Base-by-base conservation (phyloP, 2,888 invertebrate genomes). In the Heterodera filipjevi region DNA sequence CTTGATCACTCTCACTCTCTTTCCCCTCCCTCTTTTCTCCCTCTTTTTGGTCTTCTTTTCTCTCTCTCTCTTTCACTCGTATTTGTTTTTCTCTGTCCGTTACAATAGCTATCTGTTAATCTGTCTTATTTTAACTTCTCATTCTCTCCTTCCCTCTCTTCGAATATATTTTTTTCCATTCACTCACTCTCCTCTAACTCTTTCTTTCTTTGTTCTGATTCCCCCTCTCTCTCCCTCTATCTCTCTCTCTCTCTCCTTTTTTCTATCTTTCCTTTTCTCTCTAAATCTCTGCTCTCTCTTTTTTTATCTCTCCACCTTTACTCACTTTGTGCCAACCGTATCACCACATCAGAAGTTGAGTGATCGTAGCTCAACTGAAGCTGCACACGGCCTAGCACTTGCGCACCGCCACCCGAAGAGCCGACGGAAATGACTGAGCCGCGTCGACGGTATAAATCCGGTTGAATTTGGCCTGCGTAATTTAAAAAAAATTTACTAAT, bases 391-490 rank as follows among this genome's bases (percentile, higher is more conserved):
- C 80, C 83, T 8, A 80, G 77, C 27, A 71, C 35, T 27, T 49
- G 44, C 30, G 73, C 66, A 75, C 71, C 77, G 33, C 49, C 53
- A 33, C 70, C 66, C 71, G 49, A 70, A 3, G 70, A 68, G 35
- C 71, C 66, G 32, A 39, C 74, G n/a, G 68, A 39, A 44, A 39
- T 66, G 64, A 85, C 72, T 46, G 81, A 82, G 10, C 83, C 83
- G 27, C 84, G 80, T 68, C 81, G 70, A 19, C 84, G 82, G 76
- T 84, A 84, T 46, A 84, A 71, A 71, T 83, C 82, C 66, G 84
- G 84, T 33, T 85, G 84, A 35, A 84, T 81, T 32, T 76, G 71
- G 66, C 85, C 84, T 77, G 12, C 39, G 12, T 12, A 39, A 39
- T 10, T 39, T 32, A 76, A 76, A 35, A 19, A 59, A n/a, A n/a